Evolutionary conservation across 2,888 invertebrate genomes (phyloP).

Genomic region (Eupithecia subfuscata): DNA sequence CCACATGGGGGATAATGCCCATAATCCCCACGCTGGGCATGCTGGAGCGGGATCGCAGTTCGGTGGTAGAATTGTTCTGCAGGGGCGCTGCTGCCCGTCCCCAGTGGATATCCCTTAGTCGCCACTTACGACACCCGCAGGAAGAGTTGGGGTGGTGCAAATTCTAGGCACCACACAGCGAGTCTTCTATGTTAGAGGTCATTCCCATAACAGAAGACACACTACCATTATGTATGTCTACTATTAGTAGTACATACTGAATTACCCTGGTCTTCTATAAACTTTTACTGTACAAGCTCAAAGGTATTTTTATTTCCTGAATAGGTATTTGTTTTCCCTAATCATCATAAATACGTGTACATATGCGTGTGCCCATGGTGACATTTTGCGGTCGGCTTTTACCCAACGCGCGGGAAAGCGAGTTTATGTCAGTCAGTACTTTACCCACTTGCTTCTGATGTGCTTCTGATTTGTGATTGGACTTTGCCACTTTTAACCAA

Average conservation of each 20-base stretch:
- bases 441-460: background rate
- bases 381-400: constrained; percentile 65
- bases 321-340: constrained; percentile 1
- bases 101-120: too few species aligned
- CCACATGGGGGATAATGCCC: too few species aligned
- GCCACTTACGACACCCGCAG: too few species aligned
- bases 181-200: background rate
- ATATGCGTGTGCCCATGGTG: background rate
- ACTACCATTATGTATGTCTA: background rate
- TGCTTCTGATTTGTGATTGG: background rate
- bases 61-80: too few species aligned
- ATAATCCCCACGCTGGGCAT: too few species aligned
- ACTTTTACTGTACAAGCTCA: background rate
- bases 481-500: background rate
- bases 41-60: too few species aligned
- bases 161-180: too few species aligned
- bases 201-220: background rate
- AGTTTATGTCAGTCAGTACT: constrained; percentile 32
- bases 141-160: too few species aligned
- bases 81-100: too few species aligned
- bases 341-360: background rate
- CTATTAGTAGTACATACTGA: background rate
- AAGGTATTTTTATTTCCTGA: background rate
- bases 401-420: constrained; percentile 61
- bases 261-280: background rate